Base-by-base conservation (phyloP, 2,113 vertebrate genomes). In the Nanorana parkeri region DNA sequence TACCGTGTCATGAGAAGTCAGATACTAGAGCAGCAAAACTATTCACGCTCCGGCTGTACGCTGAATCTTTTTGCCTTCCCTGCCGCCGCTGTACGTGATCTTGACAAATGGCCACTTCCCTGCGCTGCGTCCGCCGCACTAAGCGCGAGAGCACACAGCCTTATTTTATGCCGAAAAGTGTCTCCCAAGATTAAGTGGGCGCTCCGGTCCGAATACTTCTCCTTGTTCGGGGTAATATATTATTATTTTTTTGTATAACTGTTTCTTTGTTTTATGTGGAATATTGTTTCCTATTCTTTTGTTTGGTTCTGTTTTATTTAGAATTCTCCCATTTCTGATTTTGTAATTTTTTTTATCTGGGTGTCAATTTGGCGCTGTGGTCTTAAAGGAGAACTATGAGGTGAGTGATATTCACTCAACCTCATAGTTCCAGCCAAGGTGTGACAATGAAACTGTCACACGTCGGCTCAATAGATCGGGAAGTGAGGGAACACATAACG, bases 31-130 rank as follows among this genome's bases (percentile, higher is more conserved):
- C 41, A 47, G 41, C 41, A 47, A 3, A n/a, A 36, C 32, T 36
- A n/a, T 51, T 51, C 32, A 51, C 21, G 67, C 28, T 21, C 28
- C 2, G 66, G 21, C 74, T 63, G 32, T 24, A 16, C 58, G 6
- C 21, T 23, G 60, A 61, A n/a, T 21, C 60, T n/a, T 8, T n/a
- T 8, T n/a, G 61, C 60, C 36, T 65, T 41, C 75, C 75, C n/a
- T n/a, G n/a, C n/a, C 52, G 41, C 41, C 20, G 75, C 32, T 77
- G 60, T 26, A 52, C 17, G 26, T 29, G 75, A 77, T 65, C 41
- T 77, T 77, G 75, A 77, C 24, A 66, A 66, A 77, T 77, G 41
- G 23, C 23, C 28, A 41, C 47, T 77, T 23, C 11, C 17, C 17
- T 20, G 23, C 60, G 10, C 21, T 1, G 17, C 23, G 24, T 23